Evolutionary conservation across 2,888 invertebrate species (phyloP), one percentile per base, ranked within the genome.

Genomic region (Archaeoteleia sp.): DNA sequence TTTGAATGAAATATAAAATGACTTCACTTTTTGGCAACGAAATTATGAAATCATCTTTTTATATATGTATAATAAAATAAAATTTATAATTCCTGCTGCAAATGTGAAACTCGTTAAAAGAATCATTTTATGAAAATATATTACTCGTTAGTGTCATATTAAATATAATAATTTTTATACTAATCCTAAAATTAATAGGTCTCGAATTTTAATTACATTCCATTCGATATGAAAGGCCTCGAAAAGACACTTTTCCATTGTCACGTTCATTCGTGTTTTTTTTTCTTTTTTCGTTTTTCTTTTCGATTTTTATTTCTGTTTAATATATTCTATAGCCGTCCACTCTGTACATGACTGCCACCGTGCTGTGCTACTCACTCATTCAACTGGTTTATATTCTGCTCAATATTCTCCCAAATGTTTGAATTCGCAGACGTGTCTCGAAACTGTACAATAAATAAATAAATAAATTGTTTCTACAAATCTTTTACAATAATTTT

Each of bases 331-430:
- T 12, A 40, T n/a, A 20, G 35, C 13, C 46, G 42, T 49, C 39
- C 49, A 35, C 29, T 8, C 14, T 14, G 17, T 43, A 10, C 10
- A 14, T 32, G 46, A 46, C 34, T 34, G 14, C 14, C 8, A 12
- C 13, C 39, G 39, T 20, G 29, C 27, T 37, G 7, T 20, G 6
- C 54, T 45, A 37, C 37, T 55, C 55, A 13, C 45, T 37, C 49
- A 45, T 53, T 53, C 60, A 39, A 12, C 39, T 53, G 51, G 51
- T 61, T 61, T 61, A 53, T 61, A 53, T 53, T 61, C 45, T 14
- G 45, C 51, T 53, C 61, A 46, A 61, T 61, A 61, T 53, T 61
- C 51, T 15, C 45, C 39, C 25, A 61, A 61, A 45, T 37, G 55
- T 55, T 55, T 45, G 37, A 43, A 61, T 53, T 51, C 32, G 17